Base-by-base conservation (phyloP, 2,797 vertebrate species). In the Delichon dasypus region DNA sequence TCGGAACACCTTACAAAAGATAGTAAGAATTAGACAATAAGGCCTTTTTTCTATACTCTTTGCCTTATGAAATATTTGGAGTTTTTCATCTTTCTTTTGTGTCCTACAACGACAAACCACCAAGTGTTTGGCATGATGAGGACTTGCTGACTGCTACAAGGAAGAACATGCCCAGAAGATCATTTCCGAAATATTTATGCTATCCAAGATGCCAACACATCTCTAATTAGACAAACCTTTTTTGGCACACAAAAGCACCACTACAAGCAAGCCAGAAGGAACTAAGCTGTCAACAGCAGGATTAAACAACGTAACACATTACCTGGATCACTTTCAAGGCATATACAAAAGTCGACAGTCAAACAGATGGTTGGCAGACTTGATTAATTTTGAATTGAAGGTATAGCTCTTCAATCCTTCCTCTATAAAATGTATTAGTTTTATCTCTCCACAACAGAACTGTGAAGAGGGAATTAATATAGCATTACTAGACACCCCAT, bases 191-290 rank as follows among this genome's bases (percentile, higher is more conserved):
- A 74, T 79, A 81, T 10, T 90, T 89, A 77, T 5, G 14, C 38
- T 93, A 80, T 50, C 12, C n/a, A 70, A 85, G 57, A 95, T 72
- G 55, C 73, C 78, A 93, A 40, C 47, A 40, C 0, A 1, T 80
- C 81, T 80, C 58, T 89, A 95, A 95, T 90, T 71, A 92, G 50
- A 83, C 42, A 87, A 47, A 47, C 13, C 36, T 68, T 62, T 68
- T 92, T 58, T 75, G 86, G 65, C 57, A 88, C 36, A 88, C 25
- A 93, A 62, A 74, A 79, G 50, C 27, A 83, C 20, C 19, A 29
- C 32, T 8, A 45, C 51, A 81, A 95, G 32, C 65, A 94, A 93
- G 58, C 15, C 78, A 92, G 55, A 85, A 92, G 89, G 75, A 96
- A 94, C 61, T 85, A 42, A 89, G 48, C 73, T 62, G 62, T 91